Evolutionary conservation across 2,888 invertebrate species (phyloP).

Genomic region (Argyra leucocephala): DNA sequence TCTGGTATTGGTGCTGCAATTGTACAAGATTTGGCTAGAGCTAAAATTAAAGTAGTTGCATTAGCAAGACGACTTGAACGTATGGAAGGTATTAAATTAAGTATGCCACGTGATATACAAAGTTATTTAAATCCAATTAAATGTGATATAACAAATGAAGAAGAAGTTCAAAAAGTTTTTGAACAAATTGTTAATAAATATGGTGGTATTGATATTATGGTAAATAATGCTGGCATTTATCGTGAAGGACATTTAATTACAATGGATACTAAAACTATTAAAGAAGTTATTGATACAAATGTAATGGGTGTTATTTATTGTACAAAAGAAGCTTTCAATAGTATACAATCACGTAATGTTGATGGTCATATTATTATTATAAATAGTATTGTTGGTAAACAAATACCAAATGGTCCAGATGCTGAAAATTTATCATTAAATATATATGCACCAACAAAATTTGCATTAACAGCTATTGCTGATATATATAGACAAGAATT

Average conservation of each 20-base stretch:
- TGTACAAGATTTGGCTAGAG: slow-evolving; percentile 40
- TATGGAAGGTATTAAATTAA: slow-evolving; percentile 32
- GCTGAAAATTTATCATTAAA: slow-evolving; percentile 14
- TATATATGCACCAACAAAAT: slow-evolving; percentile 28
- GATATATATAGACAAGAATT: slow-evolving; percentile 30
- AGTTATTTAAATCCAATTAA: slow-evolving; percentile 40
- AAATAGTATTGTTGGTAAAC: slow-evolving; percentile 28
- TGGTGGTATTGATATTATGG: slow-evolving; percentile 50
- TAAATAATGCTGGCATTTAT: slow-evolving; percentile 50
- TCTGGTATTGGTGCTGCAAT: slow-evolving; percentile 51
- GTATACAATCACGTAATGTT: slow-evolving; percentile 36
- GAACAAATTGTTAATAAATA: slow-evolving; percentile 44
- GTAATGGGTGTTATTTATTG: slow-evolving; percentile 43
- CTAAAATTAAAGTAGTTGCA: slow-evolving; percentile 49
- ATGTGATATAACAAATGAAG: slow-evolving; percentile 47
- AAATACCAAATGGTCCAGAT: slow-evolving; percentile 16
- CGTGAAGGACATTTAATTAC: slow-evolving; percentile 27
- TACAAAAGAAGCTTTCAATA: slow-evolving; percentile 41
- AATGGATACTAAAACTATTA: slow-evolving; percentile 25
- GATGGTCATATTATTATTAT: slow-evolving; percentile 44
- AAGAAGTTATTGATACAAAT: slow-evolving; percentile 43
- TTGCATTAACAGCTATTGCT: slow-evolving; percentile 30
- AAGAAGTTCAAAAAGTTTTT: slow-evolving; percentile 48
- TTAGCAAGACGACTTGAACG: slow-evolving; percentile 45
- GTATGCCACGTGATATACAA: slow-evolving; percentile 22